Base-by-base conservation (phyloP, 2,113 vertebrate genomes). In the Meleagris gallopavo region DNA sequence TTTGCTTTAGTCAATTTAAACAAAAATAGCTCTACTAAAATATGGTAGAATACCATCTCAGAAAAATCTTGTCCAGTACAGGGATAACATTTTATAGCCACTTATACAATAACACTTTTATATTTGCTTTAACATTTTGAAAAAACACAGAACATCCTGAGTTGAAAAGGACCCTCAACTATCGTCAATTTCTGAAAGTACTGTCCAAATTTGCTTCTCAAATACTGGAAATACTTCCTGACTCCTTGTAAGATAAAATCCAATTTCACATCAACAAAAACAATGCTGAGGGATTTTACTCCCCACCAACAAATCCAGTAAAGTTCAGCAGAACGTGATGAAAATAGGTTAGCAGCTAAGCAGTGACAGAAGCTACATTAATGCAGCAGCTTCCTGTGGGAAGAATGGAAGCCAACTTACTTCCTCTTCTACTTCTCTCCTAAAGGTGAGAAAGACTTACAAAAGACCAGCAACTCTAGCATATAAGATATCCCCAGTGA, bases 21-120 rank as follows among this genome's bases (percentile, higher is more conserved):
- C 2, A 8, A 55, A 67, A 84, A 19, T 2, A 45, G 5, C 6
- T 70, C 16, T 48, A 27, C 43, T 30, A 40, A 64, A 71, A 72
- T 19, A 36, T 1, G 13, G 18, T 7, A 64, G 29, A n/a, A 61
- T 25, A 36, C 5, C 5, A 10, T 22, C 58, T 64, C 43, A 8
- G 5, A 45, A 38, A 77, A 76, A 83, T 18, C 32, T 9, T 46
- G 22, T 38, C n/a, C n/a, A 58, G 11, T 2, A 58, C 2, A 4
- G 9, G 19, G n/a, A 3, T 41, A 83, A 22, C 7, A 10, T 40
- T 45, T 55, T 67, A 16, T 18, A 32, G 8, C 19, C 58, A 40
- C 1, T 62, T 25, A 55, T 11, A 67, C 0, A 0, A 9, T 48
- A 62, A 60, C 2, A 61, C 17, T 57, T 55, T 10, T 32, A 29